Percentiles rank a stretch among this genome's conserved stretches.
Conservation (phyloP, 2,797 vertebrate genomes). For the Myiotriccus ornatus region DNA sequence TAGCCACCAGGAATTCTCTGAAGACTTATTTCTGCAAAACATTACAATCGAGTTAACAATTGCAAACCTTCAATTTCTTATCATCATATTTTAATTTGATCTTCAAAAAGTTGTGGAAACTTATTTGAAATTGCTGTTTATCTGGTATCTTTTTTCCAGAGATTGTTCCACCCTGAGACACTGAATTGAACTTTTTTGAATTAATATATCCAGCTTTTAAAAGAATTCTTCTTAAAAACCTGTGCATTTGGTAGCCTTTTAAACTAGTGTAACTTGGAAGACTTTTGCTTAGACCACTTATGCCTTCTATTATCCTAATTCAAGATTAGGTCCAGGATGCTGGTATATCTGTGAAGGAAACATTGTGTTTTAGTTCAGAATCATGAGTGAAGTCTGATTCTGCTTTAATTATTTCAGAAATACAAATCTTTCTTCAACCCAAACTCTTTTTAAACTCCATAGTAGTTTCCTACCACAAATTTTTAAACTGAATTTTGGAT, state of each 20-base stretch:
- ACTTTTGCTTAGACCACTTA: neutral
- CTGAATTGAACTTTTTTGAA: neutral
- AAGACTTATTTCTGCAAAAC: neutral
- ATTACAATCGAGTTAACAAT: neutral
- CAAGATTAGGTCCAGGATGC: neutral
- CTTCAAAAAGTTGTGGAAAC: neutral
- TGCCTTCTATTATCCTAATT: neutral
- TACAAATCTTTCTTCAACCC: neutral
- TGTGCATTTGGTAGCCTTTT: neutral
- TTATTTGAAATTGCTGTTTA: neutral
- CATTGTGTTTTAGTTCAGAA: neutral
- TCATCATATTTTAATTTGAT: neutral
- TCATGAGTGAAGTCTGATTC: neutral
- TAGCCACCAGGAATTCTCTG: neutral
- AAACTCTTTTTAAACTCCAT: neutral
- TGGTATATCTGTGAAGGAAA: neutral
- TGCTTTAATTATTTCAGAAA: neutral
- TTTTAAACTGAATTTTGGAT: neutral
- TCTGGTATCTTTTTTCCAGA: neutral
- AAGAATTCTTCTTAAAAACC: neutral
- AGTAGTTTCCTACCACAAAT: neutral
- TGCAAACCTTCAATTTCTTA: neutral
- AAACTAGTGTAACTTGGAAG: neutral
- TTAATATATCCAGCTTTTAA: neutral
- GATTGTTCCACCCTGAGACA: neutral